Base-by-base conservation (phyloP, 2,888 invertebrate genomes). In the Thereva nobilitata region DNA sequence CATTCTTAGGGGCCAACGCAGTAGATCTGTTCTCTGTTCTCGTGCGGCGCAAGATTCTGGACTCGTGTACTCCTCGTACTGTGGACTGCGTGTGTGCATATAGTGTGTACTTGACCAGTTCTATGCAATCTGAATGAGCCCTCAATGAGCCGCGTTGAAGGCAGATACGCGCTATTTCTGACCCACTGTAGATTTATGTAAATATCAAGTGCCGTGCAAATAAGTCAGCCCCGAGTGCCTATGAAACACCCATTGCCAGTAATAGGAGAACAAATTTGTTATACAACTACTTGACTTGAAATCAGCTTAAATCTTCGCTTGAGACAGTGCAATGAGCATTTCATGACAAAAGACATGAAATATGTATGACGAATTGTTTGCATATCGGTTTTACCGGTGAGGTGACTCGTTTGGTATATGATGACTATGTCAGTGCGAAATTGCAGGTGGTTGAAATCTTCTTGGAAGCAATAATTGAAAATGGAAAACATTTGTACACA, bases 201-300 rank as follows among this genome's bases (percentile, higher is more conserved):
- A 67, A 67, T 67, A 64, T 55, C 64, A 56, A 67, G 56, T 64
- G 67, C 67, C 47, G 54, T 56, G 64, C 67, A 64, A 67, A 67
- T 67, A 67, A 67, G 53, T 56, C 50, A 67, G 42, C 34, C 35
- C 23, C 55, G 35, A 65, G 55, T 44, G 65, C 55, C 65, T 55
- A 65, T 55, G 65, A 65, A 38, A 65, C 65, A 47, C 47, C 65
- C 42, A 41, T 44, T 49, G 55, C 47, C 55, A 23, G 64, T 64
- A 67, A 67, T 56, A 67, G 50, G 67, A 67, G 61, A 56, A 54
- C 55, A 64, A 64, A 56, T 63, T 67, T 67, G 64, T 56, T 67
- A 55, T 64, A 64, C 63, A 67, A 64, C 67, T 67, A 64, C 64
- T 67, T 56, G 67, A 64, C 67, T 67, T 63, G 50, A 50, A 67